Evolutionary conservation across 1,140 invertebrate species (phyloP).

Genomic region (Neuroterus valhalla): DNA sequence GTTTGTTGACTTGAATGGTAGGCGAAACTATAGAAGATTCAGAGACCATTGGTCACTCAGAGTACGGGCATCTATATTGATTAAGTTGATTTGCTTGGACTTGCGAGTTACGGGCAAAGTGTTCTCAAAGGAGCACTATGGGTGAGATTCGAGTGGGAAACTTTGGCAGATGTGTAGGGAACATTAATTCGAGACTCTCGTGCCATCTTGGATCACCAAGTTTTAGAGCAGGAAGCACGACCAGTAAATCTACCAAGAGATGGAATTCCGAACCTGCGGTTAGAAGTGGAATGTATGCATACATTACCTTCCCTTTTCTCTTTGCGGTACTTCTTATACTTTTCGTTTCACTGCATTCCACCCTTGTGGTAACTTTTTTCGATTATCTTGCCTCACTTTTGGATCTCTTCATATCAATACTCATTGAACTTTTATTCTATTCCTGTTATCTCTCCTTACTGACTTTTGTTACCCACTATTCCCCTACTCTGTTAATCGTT

Average conservation of each 20-base stretch:
- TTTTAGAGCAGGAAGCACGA: background rate
- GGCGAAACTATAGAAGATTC: background rate
- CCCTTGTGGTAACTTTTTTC: no score
- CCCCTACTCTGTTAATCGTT: no score
- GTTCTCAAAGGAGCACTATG: conserved; percentile 32
- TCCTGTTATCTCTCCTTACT: no score
- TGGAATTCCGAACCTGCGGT: background rate
- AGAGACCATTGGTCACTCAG: conserved; percentile 12
- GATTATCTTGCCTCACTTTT: no score
- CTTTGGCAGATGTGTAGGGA: conserved; percentile 31
- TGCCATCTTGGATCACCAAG: background rate
- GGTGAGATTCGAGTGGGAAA: conserved; percentile 28
- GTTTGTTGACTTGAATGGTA: conserved; percentile 16
- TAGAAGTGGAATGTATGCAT: no score
- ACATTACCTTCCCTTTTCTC: no score
- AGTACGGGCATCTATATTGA: conserved; percentile 23
- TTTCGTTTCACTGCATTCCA: no score
- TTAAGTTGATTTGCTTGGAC: conserved; percentile 34
- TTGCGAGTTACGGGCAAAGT: conserved; percentile 32
- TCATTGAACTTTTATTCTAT: no score
- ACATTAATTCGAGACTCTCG: conserved; percentile 33
- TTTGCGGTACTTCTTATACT: no score
- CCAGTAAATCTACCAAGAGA: background rate
- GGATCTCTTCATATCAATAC: no score
- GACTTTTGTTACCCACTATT: no score